A percentile compares a stretch with the other conserved stretches of the same genome.
phyloP scores from a whole-genome alignment of 2,113 vertebrate species.

The Myotis davidii region DNA sequence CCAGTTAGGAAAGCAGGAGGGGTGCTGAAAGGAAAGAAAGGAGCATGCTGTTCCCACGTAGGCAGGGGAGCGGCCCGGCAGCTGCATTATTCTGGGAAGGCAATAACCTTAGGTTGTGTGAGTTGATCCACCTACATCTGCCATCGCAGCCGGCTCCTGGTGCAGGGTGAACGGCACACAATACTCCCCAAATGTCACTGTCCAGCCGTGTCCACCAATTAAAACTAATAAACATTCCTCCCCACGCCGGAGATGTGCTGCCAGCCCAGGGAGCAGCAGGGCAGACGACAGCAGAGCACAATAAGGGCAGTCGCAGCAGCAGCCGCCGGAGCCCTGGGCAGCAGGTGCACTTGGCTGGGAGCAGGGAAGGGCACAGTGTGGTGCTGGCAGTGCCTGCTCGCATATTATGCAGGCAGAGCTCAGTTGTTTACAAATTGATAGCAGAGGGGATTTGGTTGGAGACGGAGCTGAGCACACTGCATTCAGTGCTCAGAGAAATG shows the following conservation, averaged over 20 bases:
- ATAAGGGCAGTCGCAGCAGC: conserved; percentile 27
- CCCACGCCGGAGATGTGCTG: background rate
- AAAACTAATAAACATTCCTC: conserved; percentile 76
- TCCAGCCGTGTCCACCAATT: conserved; percentile 75
- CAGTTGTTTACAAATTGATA: conserved; percentile 79
- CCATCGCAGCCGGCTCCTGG: conserved; percentile 56
- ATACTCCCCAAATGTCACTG: conserved; percentile 74
- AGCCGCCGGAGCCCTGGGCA: conserved; percentile 72
- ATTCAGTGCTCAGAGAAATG: background rate
- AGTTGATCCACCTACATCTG: conserved; percentile 54
- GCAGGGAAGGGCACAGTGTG: conserved; percentile 71
- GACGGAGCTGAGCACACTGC: background rate
- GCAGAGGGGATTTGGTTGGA: conserved; percentile 74
- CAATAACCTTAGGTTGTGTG: background rate
- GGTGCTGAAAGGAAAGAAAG: background rate
- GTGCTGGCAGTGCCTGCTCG: conserved; percentile 50
- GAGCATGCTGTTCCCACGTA: rapidly evolving
- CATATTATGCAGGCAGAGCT: conserved; percentile 70
- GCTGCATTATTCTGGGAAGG: conserved; percentile 28
- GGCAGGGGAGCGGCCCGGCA: background rate
- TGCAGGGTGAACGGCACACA: conserved; percentile 61
- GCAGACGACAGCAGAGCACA: background rate
- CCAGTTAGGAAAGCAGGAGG: background rate
- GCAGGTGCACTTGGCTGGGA: conserved; percentile 78
- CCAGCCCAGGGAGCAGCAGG: conserved; percentile 55